These are phyloP conservation scores for Colletes latitarsis DNA, from an alignment of 1,140 invertebrate genomes.

Conservation along the genomic window DNA sequence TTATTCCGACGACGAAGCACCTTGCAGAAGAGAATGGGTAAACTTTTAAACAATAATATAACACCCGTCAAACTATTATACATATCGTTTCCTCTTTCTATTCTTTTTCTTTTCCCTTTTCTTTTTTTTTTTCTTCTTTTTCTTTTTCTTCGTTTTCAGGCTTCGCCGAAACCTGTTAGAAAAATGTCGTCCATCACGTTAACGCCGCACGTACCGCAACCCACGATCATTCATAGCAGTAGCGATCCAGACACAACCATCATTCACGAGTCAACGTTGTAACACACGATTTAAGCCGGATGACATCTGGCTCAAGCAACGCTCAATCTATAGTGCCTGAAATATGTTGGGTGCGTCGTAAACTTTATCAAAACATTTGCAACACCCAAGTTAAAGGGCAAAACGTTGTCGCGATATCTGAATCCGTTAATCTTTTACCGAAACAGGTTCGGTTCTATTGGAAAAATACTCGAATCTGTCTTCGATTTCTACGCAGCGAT, in stretches of 20 bases:
- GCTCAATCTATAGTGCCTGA: constrained; percentile 76
- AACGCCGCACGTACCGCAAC: constrained; percentile 67
- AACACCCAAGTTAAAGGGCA: constrained; percentile 43
- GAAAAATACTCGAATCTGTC: constrained; percentile 36
- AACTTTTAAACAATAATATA: neutral
- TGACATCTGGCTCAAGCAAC: constrained; percentile 64
- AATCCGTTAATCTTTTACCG: constrained; percentile 59
- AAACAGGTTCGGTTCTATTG: too few species aligned
- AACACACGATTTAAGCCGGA: constrained; percentile 78
- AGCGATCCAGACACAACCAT: constrained; percentile 73
- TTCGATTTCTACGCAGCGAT: constrained; percentile 29
- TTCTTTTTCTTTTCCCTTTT: too few species aligned
- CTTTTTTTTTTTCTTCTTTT: neutral
- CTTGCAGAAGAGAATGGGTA: constrained; percentile 77
- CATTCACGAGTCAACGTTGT: constrained; percentile 80
- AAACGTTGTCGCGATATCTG: constrained; percentile 55
- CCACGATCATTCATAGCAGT: constrained; percentile 70
- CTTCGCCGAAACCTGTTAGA: constrained; percentile 75
- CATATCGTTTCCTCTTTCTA: neutral
- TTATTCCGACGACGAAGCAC: constrained; percentile 78
- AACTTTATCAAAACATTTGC: neutral
- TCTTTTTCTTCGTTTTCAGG: constrained; percentile 54
- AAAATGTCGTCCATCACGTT: constrained; percentile 77
- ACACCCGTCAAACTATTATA: too few species aligned
- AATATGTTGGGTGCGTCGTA: constrained; percentile 56